These are phyloP conservation scores for Notothenia rossii DNA, from an alignment of 2,113 vertebrate species.

Conservation along the genomic window DNA sequence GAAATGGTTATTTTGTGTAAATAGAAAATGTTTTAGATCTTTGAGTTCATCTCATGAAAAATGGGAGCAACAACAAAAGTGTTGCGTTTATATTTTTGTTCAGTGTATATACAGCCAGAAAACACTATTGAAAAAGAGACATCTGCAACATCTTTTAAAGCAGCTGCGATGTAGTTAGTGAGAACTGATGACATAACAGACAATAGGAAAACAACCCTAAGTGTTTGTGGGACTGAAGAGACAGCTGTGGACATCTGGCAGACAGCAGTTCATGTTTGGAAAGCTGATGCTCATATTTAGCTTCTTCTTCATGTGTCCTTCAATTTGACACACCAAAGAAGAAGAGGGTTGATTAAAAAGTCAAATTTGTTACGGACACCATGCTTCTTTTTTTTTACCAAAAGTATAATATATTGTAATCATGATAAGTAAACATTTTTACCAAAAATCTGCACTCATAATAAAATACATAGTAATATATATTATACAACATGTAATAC, in stretches of 20 bases:
- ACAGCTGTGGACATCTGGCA: conserved; percentile 29
- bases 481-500: not conserved
- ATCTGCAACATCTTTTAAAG: not conserved
- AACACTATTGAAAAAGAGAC: not conserved
- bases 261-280: not conserved
- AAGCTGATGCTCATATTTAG: not conserved
- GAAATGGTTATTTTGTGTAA: too few relatives aligned
- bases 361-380: too few relatives aligned
- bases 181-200: conserved; percentile 25
- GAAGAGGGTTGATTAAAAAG: not conserved
- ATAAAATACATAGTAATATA: too few relatives aligned
- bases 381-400: too few relatives aligned
- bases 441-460: too few relatives aligned
- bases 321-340: too few relatives aligned
- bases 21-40: too few relatives aligned
- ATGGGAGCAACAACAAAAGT: too few relatives aligned
- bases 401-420: too few relatives aligned
- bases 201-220: not conserved
- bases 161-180: conserved; percentile 23
- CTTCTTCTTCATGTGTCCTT: not conserved
- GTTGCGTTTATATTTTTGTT: too few relatives aligned
- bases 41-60: too few relatives aligned
- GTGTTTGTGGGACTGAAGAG: conserved; percentile 12
- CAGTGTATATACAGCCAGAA: not conserved
- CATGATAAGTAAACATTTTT: too few relatives aligned